Evolutionary conservation across 2,113 vertebrate species (phyloP).

Genomic region (Leptodactylus fuscus): DNA sequence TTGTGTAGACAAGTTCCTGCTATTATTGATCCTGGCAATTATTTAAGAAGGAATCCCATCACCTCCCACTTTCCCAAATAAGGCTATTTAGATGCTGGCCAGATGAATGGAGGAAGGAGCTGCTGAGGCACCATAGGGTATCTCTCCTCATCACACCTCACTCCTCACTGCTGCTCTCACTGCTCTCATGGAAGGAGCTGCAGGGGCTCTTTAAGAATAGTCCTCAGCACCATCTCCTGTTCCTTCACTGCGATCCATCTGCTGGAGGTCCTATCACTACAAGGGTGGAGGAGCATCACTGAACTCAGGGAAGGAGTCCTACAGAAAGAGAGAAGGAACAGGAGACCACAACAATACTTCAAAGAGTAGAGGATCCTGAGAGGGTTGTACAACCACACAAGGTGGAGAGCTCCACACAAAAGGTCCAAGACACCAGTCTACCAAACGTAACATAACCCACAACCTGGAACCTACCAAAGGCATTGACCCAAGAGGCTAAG

Average conservation of each 20-base stretch:
- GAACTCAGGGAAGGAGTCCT: neutral
- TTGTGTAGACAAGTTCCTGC: constrained; percentile 65
- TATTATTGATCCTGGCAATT: constrained; percentile 70
- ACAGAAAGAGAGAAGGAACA: neutral
- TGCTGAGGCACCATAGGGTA: constrained; percentile 72
- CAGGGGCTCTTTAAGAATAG: neutral
- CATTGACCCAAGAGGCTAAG: neutral
- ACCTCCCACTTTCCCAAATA: constrained; percentile 75
- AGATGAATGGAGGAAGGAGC: constrained; percentile 74
- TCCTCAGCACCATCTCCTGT: neutral
- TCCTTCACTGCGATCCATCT: too few relatives aligned
- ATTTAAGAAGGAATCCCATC: constrained; percentile 75
- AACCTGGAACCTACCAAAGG: neutral
- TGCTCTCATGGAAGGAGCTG: neutral
- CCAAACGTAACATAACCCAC: too few relatives aligned
- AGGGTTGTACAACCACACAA: neutral
- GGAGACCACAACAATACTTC: neutral
- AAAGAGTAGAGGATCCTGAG: neutral
- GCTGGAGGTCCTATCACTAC: neutral
- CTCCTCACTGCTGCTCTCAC: constrained; percentile 30
- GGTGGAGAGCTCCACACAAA: neutral
- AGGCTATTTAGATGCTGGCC: constrained; percentile 83
- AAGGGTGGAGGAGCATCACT: neutral
- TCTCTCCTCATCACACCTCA: constrained; percentile 74
- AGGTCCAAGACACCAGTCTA: too few relatives aligned